A percentile compares a stretch with the other conserved stretches of the same genome.
Evolutionary conservation across 2,888 invertebrate genomes (phyloP).

Genomic region (Lasioglossum lativentre): DNA sequence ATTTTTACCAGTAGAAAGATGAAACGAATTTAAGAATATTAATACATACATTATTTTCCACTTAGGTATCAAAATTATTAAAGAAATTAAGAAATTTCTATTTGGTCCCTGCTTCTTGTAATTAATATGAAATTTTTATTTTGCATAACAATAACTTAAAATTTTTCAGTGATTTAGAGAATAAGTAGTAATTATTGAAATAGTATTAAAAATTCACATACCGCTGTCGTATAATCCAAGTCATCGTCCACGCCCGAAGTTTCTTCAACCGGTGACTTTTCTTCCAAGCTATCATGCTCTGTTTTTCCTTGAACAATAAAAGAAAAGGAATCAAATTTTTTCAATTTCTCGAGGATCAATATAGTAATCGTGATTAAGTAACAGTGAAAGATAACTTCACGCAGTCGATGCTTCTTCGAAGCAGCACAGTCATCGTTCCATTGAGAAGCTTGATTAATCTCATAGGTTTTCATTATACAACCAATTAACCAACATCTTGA

Average conservation of each 20-base stretch:
- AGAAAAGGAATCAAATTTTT: not conserved
- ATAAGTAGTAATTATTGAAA: not conserved
- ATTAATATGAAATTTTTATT: not conserved
- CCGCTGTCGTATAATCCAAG: slow-evolving; percentile 69
- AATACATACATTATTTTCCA: not conserved
- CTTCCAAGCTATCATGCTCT: slow-evolving; percentile 63
- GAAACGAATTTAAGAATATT: not conserved
- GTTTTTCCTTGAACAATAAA: slow-evolving; percentile 43
- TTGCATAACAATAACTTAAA: not conserved
- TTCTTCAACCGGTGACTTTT: slow-evolving; percentile 64
- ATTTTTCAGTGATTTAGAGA: not conserved
- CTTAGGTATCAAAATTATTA: not conserved
- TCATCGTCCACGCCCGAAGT: slow-evolving; percentile 69
- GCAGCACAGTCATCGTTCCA: not conserved
- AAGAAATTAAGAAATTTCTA: not conserved
- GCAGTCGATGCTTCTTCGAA: not conserved
- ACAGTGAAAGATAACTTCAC: not conserved
- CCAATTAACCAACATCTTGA: slow-evolving; percentile 11
- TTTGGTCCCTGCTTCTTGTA: not conserved
- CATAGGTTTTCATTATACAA: slow-evolving; percentile 1
- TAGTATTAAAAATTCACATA: slow-evolving; percentile 60
- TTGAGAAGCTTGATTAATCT: not conserved
- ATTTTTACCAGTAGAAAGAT: not conserved
- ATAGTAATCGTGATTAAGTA: not conserved
- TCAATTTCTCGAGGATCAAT: not conserved